Percentiles rank a stretch among this genome's conserved stretches.
Conservation (phyloP, 2,888 invertebrate species). For the Capitulum mitella region DNA sequence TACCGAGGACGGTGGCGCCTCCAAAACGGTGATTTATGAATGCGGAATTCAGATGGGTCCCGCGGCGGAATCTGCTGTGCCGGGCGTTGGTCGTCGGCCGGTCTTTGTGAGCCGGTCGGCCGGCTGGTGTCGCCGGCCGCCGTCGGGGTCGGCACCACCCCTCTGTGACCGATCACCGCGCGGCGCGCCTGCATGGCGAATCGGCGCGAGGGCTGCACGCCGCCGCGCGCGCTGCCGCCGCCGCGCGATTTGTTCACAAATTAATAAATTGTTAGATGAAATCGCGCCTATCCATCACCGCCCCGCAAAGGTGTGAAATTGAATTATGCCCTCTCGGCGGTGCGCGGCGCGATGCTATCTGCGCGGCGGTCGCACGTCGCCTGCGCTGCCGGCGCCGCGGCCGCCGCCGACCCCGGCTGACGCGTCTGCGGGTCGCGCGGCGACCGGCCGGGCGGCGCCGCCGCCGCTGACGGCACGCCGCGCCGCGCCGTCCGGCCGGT, state of each 20-base stretch:
- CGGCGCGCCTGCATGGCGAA: background rate
- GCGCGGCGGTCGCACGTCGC: background rate
- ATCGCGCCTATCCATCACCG: constrained; percentile 2
- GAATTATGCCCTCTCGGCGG: constrained; percentile 12
- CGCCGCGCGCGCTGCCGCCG: background rate
- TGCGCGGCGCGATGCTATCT: background rate
- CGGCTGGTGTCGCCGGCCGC: background rate
- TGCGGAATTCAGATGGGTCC: background rate
- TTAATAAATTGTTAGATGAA: constrained; percentile 24
- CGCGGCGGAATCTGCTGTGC: background rate
- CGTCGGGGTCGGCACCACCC: background rate
- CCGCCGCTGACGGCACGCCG: background rate
- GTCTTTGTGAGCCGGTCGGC: background rate
- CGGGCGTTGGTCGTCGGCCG: background rate
- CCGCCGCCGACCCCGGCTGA: background rate
- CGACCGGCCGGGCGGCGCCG: background rate
- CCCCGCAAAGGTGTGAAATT: constrained; percentile 22
- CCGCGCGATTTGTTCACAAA: constrained; percentile 12
- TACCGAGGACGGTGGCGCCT: background rate
- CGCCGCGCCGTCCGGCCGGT: background rate
- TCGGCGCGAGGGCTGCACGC: background rate
- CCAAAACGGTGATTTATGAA: constrained; percentile 3
- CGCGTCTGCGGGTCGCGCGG: background rate
- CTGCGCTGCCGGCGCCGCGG: background rate
- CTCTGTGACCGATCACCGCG: background rate